Conservation (phyloP, 1,140 invertebrate genomes). For the Drosophila varians region DNA sequence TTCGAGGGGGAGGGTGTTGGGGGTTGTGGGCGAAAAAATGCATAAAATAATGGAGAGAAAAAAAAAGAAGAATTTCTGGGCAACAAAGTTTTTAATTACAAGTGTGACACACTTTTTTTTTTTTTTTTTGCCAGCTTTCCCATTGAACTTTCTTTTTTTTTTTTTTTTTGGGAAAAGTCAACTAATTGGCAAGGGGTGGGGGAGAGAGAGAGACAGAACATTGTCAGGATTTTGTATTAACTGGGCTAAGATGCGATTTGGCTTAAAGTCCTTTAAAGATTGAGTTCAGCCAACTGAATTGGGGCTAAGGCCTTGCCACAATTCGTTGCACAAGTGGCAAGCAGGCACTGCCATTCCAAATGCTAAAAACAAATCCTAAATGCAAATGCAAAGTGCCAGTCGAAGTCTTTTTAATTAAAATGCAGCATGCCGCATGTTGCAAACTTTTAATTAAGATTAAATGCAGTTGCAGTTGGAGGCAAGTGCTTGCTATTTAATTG, state of each 20-base stretch:
- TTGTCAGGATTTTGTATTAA: neutral
- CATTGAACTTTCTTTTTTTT: conserved; percentile 1
- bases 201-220: neutral
- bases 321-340: conserved; percentile 32
- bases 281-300: conserved; percentile 41
- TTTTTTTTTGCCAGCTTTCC: neutral
- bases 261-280: conserved; percentile 46
- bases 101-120: conserved; percentile 30
- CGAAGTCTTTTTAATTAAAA: conserved; percentile 43
- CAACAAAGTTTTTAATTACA: conserved; percentile 37
- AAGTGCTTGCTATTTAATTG: conserved; percentile 5
- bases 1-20: conserved; percentile 3
- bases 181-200: conserved; percentile 16
- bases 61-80: neutral
- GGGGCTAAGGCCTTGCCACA: conserved; percentile 44
- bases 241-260: conserved; percentile 33
- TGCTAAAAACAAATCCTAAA: conserved; percentile 7
- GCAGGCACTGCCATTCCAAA: conserved; percentile 10
- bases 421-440: conserved; percentile 13
- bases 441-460: conserved; percentile 41
- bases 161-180: neutral
- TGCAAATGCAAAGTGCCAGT: conserved; percentile 25
- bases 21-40: no score
- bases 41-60: conserved; percentile 10
- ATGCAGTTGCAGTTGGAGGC: conserved; percentile 17